phyloP scores from a whole-genome alignment of 2,888 invertebrate species.

The Mystacides longicornis region DNA sequence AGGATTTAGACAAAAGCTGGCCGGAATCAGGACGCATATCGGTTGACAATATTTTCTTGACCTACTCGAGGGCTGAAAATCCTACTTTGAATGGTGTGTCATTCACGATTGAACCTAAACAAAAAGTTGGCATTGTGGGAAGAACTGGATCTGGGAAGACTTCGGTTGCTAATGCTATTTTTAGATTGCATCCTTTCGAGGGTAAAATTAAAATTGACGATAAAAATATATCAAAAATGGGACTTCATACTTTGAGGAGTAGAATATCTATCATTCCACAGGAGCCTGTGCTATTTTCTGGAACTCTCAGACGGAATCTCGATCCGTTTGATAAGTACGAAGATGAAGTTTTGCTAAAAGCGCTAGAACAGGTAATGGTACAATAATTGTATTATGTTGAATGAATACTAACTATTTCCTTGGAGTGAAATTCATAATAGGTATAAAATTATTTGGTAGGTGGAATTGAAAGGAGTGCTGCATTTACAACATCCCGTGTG shows the following conservation, averaged over 20 bases:
- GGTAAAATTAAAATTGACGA: slow-evolving; percentile 65
- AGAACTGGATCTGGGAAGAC: slow-evolving; percentile 64
- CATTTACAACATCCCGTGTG: slow-evolving; percentile 45
- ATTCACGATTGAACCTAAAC: slow-evolving; percentile 42
- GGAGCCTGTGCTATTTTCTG: slow-evolving; percentile 81
- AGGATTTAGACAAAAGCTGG: slow-evolving; percentile 43
- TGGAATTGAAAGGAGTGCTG: slow-evolving; percentile 21
- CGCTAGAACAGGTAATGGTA: slow-evolving; percentile 69
- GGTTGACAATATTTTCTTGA: slow-evolving; percentile 46
- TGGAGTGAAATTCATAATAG: too few relatives aligned
- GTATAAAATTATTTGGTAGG: too few relatives aligned
- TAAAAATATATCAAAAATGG: slow-evolving; percentile 51
- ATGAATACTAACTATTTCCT: not conserved
- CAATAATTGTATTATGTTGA: slow-evolving; percentile 20
- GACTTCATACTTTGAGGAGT: slow-evolving; percentile 50
- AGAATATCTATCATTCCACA: slow-evolving; percentile 61
- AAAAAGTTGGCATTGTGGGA: slow-evolving; percentile 63
- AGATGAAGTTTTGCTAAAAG: slow-evolving; percentile 68
- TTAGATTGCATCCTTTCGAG: slow-evolving; percentile 55
- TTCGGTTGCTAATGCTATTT: slow-evolving; percentile 61
- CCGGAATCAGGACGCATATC: slow-evolving; percentile 43
- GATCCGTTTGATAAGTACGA: slow-evolving; percentile 69
- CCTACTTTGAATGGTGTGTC: slow-evolving; percentile 49
- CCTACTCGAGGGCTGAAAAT: slow-evolving; percentile 45
- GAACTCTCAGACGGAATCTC: slow-evolving; percentile 72